These are phyloP conservation scores for Willowsia nigromaculata DNA, from an alignment of 2,888 invertebrate genomes.

Conservation along the genomic window DNA sequence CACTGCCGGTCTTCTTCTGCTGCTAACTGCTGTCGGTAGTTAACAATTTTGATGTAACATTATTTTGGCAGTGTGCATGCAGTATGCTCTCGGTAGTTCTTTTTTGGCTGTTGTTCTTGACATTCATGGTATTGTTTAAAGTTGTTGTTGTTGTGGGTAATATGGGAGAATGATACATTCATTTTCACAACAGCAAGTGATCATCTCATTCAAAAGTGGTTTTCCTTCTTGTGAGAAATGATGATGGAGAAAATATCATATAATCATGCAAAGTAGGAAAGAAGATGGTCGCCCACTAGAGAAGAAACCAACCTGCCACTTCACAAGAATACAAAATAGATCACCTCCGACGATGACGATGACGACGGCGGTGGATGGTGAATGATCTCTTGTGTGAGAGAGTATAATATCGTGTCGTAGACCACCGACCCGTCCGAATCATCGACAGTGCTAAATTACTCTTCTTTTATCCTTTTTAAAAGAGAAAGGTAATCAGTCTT, in stretches of 20 bases:
- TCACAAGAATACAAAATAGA: conserved; percentile 79
- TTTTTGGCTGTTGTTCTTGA: background rate
- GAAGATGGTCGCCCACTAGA: conserved; percentile 75
- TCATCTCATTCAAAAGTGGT: conserved; percentile 5
- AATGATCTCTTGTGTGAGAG: background rate
- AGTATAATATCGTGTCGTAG: too few species aligned
- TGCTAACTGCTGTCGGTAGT: background rate
- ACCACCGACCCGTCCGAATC: background rate
- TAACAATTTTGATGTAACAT: background rate
- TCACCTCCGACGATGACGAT: conserved; percentile 75
- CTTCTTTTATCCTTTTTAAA: too few species aligned
- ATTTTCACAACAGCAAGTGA: background rate
- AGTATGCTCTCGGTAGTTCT: background rate
- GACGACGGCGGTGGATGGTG: background rate
- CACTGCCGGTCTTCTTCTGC: conserved; percentile 54
- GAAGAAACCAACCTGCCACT: too few species aligned
- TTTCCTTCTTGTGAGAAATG: background rate
- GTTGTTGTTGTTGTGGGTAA: conserved; percentile 23
- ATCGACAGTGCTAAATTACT: conserved; percentile 66
- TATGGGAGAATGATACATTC: conserved; percentile 42
- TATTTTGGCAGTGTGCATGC: conserved; percentile 65
- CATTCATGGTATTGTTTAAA: background rate
- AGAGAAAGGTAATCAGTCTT: conserved; percentile 49
- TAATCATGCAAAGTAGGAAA: conserved; percentile 24
- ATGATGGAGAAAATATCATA: conserved; percentile 37